Conservation (phyloP, 37 sponge, comb jelly and placozoan species). For the Oopsacas minuta region DNA sequence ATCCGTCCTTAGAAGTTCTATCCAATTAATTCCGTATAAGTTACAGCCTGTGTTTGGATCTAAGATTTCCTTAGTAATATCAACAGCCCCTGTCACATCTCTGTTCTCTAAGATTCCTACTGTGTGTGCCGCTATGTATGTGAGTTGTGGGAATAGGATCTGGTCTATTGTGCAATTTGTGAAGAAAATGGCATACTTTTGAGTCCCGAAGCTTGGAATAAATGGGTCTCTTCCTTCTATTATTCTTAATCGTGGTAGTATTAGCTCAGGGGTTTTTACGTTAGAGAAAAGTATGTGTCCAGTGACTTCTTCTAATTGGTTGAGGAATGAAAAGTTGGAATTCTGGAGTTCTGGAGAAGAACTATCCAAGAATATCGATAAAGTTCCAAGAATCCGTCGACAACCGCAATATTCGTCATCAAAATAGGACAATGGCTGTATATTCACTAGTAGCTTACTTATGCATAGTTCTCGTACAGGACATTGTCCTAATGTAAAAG, state of each 20-base stretch:
- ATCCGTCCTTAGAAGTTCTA: background rate
- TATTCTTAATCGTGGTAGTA: background rate
- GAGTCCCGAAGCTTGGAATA: background rate
- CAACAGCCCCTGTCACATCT: background rate
- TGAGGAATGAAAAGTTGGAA: background rate
- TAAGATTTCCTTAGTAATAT: background rate
- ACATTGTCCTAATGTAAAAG: too few species aligned
- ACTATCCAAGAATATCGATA: background rate
- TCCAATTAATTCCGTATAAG: slow-evolving; percentile 13
- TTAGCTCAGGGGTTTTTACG: background rate
- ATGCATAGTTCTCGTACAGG: background rate
- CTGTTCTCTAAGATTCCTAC: background rate
- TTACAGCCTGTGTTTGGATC: background rate
- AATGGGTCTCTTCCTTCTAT: background rate
- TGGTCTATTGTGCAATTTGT: background rate
- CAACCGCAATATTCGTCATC: background rate
- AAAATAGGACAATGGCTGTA: background rate
- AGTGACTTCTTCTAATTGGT: background rate
- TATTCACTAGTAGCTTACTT: background rate
- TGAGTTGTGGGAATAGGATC: background rate
- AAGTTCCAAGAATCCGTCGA: background rate
- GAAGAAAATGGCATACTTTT: background rate
- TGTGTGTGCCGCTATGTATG: background rate
- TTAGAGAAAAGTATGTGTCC: background rate
- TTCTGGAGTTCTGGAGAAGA: background rate